Evolutionary conservation across 1,140 invertebrate genomes (phyloP), one percentile per base, ranked within the genome.

Genomic region (Tetranychus cinnabarinus): DNA sequence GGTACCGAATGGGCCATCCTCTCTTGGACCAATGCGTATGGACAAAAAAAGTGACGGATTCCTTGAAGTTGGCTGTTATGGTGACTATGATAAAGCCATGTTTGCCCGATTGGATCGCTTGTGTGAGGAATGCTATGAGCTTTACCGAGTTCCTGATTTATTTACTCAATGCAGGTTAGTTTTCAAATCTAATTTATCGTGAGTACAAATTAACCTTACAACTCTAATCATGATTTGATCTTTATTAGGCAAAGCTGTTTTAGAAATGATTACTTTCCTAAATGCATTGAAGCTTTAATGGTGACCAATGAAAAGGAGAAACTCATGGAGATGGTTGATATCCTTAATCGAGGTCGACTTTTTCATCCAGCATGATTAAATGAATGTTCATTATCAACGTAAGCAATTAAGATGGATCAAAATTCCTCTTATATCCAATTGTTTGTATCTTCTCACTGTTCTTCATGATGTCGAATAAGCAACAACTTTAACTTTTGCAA

Each of bases 41-140:
- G 39, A 42, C 39, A 42, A 42, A 42, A 42, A 42, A 10, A 42
- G 39, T 10, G 39, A 42, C 39, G 39, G 39, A 42, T 91, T 90
- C 77, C 82, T 86, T 73, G 82, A 86, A 68, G 79, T 90, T 62
- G 82, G 88, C 67, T 92, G 88, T 76, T 88, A 88, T 73, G 88
- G 88, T 54, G 81, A 86, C 62, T 90, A 86, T 73, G 70, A 72
- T 60, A 67, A 67, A 46, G 58, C 65, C 82, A 70, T 66, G 45
- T 71, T 71, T 61, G 65, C 68, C 23, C 78, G 82, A 64, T 75
- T 91, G 67, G 86, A 89, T 72, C 76, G 85, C 64, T 84, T 91
- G 71, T 91, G 88, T 74, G 86, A 89, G 73, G 88, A 91, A 72
- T 91, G 88, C 72, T 90, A 87, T 76, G 86, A 88, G 72, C 78